A percentile compares a stretch with the other conserved stretches of the same genome.
phyloP scores from a whole-genome alignment of 2,113 vertebrate genomes.

The Sula dactylatra region DNA sequence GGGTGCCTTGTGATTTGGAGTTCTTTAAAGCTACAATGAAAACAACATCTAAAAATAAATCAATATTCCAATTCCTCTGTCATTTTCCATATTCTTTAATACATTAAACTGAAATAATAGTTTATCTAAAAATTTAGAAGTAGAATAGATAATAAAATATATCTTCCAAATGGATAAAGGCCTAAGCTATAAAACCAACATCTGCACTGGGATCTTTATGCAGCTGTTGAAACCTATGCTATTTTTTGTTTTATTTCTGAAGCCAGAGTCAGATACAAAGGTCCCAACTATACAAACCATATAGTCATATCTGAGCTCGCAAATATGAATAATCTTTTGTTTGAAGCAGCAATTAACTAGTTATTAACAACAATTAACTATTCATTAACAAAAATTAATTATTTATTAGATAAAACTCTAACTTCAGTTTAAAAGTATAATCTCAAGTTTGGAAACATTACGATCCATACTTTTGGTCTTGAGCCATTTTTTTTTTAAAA shows the following conservation, averaged over 20 bases:
- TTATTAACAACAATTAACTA: background rate
- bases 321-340: background rate
- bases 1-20: slow-evolving; percentile 1
- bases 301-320: background rate
- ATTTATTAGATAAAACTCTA: background rate
- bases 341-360: background rate
- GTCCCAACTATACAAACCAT: background rate
- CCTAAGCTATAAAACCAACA: background rate
- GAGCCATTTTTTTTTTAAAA: background rate
- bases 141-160: background rate
- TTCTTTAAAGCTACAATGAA: slow-evolving; percentile 14
- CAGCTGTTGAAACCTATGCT: background rate
- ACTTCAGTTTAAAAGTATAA: background rate
- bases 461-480: background rate
- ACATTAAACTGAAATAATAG: background rate
- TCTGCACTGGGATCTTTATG: background rate
- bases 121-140: background rate
- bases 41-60: slow-evolving; percentile 2
- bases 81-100: background rate
- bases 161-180: background rate
- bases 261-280: background rate
- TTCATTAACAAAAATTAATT: background rate
- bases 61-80: background rate
- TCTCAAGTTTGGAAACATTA: background rate
- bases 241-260: background rate